These are phyloP conservation scores for Nothocercus nigrocapillus DNA, from an alignment of 2,113 vertebrate species.

Conservation along the genomic window DNA sequence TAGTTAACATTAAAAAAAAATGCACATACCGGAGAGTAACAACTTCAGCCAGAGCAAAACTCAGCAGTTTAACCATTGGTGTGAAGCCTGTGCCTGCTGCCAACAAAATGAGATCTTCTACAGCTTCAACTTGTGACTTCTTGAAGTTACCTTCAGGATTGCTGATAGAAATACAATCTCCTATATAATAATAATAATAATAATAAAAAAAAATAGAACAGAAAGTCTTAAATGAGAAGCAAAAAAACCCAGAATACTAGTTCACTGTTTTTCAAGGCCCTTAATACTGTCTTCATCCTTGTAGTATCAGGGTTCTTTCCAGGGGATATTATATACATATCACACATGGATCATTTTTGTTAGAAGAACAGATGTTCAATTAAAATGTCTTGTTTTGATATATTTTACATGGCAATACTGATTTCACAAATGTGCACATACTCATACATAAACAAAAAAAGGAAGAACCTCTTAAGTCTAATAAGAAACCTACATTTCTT, in stretches of 20 bases:
- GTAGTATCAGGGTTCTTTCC: background rate
- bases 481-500: background rate
- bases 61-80: slow-evolving; percentile 91
- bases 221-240: too few relatives aligned
- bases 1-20: background rate
- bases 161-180: slow-evolving; percentile 85
- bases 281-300: background rate
- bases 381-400: background rate
- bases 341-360: background rate
- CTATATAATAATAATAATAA: slow-evolving; percentile 67
- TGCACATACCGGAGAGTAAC: slow-evolving; percentile 79
- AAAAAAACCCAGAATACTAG: background rate
- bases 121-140: slow-evolving; percentile 75
- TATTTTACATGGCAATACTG: background rate
- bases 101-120: slow-evolving; percentile 89
- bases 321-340: background rate
- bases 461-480: background rate
- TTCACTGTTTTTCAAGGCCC: background rate
- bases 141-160: slow-evolving; percentile 89
- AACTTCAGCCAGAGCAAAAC: slow-evolving; percentile 75
- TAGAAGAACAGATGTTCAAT: background rate
- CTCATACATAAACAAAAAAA: background rate
- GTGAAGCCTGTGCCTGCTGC: slow-evolving; percentile 96
- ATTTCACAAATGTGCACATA: background rate
- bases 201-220: background rate